Evolutionary conservation across 2,797 vertebrate species (phyloP).

Genomic region (Artibeus lituratus): DNA sequence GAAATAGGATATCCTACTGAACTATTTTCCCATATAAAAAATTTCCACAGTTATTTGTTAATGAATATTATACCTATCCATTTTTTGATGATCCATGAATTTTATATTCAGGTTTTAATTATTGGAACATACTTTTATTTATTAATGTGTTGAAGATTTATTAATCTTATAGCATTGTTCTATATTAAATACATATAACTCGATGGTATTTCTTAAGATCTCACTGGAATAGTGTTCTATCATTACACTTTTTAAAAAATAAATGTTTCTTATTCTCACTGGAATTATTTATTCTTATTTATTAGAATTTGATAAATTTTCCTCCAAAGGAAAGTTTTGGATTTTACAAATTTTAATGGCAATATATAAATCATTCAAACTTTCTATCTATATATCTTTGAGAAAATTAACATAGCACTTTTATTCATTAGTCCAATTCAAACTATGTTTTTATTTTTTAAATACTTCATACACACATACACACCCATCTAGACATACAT

Average conservation of each 20-base stretch:
- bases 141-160: neutral
- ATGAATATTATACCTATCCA: neutral
- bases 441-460: neutral
- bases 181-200: neutral
- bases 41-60: neutral
- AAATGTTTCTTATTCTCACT: neutral
- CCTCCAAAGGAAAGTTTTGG: neutral
- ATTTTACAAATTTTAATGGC: neutral
- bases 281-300: neutral
- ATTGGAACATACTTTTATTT: neutral
- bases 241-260: neutral
- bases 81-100: neutral
- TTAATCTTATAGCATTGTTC: neutral
- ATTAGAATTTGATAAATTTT: neutral
- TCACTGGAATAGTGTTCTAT: neutral
- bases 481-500: too few relatives aligned
- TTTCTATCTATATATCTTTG: neutral
- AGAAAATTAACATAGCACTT: neutral
- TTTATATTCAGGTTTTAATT: neutral
- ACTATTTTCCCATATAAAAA: neutral
- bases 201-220: neutral
- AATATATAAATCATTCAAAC: neutral
- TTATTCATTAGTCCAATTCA: neutral
- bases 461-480: neutral
- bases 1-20: neutral